These are phyloP conservation scores for Lochmaea capreae DNA, from an alignment of 2,888 invertebrate genomes.

Conservation along the genomic window DNA sequence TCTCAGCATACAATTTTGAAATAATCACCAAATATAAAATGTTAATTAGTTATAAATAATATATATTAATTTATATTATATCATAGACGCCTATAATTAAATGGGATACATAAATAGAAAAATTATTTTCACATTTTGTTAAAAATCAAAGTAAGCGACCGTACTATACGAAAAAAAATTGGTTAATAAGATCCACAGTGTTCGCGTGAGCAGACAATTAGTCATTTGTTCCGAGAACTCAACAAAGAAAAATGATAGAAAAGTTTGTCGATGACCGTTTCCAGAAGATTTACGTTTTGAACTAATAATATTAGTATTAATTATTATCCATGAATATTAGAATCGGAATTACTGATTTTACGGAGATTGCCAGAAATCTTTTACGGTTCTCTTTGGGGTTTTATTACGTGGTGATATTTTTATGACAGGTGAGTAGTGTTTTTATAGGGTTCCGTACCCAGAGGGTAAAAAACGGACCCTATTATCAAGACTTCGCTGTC, in stretches of 20 bases:
- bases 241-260: neutral
- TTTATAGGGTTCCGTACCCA: too few species aligned
- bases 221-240: slow-evolving; percentile 18
- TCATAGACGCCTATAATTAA: too few species aligned
- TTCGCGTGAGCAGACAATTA: slow-evolving; percentile 21
- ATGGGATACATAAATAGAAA: too few species aligned
- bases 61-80: too few species aligned
- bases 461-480: too few species aligned
- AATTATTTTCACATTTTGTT: too few species aligned
- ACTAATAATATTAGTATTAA: neutral
- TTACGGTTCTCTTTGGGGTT: neutral
- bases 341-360: neutral
- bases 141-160: slow-evolving; percentile 5
- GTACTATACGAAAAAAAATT: neutral
- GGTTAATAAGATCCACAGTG: neutral
- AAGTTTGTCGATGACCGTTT: neutral
- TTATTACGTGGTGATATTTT: neutral
- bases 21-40: too few species aligned
- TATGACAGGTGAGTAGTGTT: neutral
- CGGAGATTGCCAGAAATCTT: neutral
- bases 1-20: too few species aligned
- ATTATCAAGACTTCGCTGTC: too few species aligned
- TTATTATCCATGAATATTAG: neutral
- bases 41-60: too few species aligned
- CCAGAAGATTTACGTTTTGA: neutral